Percentiles rank a stretch among this genome's conserved stretches.
Evolutionary conservation across 2,113 vertebrate species (phyloP).

Genomic region (Scalopus aquaticus): DNA sequence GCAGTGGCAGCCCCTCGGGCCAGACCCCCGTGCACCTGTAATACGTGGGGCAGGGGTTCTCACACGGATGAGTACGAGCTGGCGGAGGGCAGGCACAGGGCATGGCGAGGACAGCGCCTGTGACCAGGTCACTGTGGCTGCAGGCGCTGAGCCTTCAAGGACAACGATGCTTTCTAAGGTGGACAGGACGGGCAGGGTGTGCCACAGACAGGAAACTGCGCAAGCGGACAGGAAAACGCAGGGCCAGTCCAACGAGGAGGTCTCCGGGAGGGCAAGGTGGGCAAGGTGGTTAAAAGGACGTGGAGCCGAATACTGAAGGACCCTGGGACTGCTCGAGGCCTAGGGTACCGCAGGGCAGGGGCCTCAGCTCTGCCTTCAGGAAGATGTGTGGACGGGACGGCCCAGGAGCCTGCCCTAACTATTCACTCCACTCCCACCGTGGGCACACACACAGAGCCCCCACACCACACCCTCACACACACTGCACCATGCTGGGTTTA

Average conservation of each 20-base stretch:
- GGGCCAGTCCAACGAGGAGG: not conserved
- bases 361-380: not conserved
- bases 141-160: not conserved
- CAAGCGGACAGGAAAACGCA: not conserved
- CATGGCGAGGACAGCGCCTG: not conserved
- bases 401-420: not conserved
- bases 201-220: conserved; percentile 8
- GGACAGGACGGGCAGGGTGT: conserved; percentile 45
- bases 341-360: fast-evolving
- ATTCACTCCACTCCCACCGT: fast-evolving
- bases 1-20: fast-evolving
- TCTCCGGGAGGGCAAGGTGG: not conserved
- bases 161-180: not conserved
- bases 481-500: too few relatives aligned
- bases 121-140: fast-evolving
- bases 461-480: not conserved
- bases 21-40: not conserved
- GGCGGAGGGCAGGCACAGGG: not conserved
- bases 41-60: fast-evolving
- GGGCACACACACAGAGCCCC: fast-evolving
- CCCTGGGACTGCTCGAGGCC: not conserved
- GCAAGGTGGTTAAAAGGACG: not conserved
- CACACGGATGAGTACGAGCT: fast-evolving
- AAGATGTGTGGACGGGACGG: not conserved
- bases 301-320: not conserved